Percentiles rank a stretch among this genome's conserved stretches.
These are phyloP conservation scores for Psammodynastes pulverulentus DNA, from an alignment of 2,113 vertebrate species.

Conservation along the genomic window DNA sequence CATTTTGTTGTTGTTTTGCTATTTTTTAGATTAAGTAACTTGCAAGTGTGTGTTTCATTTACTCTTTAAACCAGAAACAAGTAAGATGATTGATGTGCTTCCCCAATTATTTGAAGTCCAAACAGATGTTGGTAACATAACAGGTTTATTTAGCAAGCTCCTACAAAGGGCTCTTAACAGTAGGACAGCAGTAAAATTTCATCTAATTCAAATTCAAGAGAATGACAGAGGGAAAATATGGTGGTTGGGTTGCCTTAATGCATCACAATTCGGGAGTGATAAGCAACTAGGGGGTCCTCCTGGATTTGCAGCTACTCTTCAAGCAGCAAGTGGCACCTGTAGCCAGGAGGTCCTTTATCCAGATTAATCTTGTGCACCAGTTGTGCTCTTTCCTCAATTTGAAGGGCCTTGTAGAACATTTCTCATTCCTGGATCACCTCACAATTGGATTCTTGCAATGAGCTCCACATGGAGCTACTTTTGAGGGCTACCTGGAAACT, in stretches of 20 bases:
- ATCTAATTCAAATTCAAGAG: background rate
- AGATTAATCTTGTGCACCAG: background rate
- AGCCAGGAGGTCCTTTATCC: background rate
- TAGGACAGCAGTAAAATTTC: background rate
- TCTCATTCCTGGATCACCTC: background rate
- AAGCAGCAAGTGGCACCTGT: background rate
- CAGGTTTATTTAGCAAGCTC: background rate
- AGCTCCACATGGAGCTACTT: background rate
- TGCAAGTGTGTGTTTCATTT: background rate
- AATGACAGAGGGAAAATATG: background rate
- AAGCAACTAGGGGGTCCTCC: background rate
- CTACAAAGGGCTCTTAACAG: background rate
- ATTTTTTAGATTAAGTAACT: background rate
- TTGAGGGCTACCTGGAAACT: background rate
- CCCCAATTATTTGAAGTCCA: background rate
- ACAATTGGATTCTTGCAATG: background rate
- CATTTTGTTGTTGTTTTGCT: background rate
- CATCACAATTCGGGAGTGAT: background rate
- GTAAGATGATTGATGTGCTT: background rate
- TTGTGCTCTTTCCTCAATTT: background rate
- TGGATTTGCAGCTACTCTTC: background rate
- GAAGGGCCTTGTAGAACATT: background rate
- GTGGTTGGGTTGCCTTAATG: background rate
- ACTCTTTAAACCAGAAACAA: background rate
- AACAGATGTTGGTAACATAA: background rate